Evolutionary conservation across 1,140 invertebrate genomes (phyloP).

Genomic region (Arctopsyche grandis): DNA sequence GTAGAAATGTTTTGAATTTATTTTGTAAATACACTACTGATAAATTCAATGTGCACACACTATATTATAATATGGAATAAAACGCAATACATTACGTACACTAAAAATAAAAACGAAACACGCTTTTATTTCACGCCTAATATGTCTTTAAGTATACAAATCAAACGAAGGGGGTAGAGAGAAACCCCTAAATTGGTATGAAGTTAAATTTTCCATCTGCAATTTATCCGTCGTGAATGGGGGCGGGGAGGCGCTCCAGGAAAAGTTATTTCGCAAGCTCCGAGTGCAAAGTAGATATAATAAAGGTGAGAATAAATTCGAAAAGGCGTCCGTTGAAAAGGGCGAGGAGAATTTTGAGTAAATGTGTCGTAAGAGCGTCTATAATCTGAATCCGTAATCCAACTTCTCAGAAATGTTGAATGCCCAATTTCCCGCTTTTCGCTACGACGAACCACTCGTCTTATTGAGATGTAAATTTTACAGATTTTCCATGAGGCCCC

Average conservation of each 20-base stretch:
- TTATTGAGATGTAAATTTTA: constrained; percentile 46
- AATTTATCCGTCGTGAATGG: background rate
- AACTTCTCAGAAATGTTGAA: constrained; percentile 44
- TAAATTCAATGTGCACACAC: constrained; percentile 3
- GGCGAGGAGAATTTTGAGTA: background rate
- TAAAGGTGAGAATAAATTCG: constrained; percentile 21
- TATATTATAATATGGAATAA: constrained; percentile 2
- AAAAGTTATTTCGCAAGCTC: constrained; percentile 5
- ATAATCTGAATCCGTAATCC: constrained; percentile 47
- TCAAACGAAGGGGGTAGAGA: too few relatives aligned
- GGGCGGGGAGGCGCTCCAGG: background rate
- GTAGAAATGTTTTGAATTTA: background rate
- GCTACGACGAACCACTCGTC: constrained; percentile 34
- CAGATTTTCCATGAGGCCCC: constrained; percentile 18
- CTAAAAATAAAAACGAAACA: background rate
- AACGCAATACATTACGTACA: background rate
- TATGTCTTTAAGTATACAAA: background rate
- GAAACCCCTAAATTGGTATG: too few relatives aligned
- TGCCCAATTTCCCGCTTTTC: constrained; percentile 45
- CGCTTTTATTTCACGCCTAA: background rate
- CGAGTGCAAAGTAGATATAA: background rate
- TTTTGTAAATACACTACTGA: background rate
- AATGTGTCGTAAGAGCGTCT: constrained; percentile 30
- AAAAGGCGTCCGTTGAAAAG: constrained; percentile 19
- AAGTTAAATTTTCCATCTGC: background rate